Percentiles rank a stretch among this genome's conserved stretches.
phyloP scores from a whole-genome alignment of 2,797 vertebrate genomes.

The Spea hammondii region DNA sequence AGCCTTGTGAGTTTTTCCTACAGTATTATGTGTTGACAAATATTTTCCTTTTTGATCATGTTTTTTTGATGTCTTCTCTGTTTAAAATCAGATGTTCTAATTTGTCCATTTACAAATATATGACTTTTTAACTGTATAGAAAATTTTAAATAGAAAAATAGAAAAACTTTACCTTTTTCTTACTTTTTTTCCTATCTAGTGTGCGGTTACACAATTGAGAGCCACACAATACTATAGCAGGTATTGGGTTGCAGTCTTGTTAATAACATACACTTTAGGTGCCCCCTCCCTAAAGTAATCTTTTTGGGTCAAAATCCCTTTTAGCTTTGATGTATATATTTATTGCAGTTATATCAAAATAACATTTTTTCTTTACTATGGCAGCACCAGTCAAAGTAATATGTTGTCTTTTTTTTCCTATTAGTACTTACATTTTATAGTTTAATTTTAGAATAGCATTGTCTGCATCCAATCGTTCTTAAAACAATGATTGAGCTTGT shows the following conservation, averaged over 20 bases:
- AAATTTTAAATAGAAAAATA: too few species aligned
- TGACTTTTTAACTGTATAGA: slow-evolving; percentile 1
- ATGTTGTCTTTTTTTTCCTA: slow-evolving; percentile 44
- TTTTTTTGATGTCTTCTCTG: background rate
- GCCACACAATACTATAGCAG: background rate
- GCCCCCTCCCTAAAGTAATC: slow-evolving; percentile 23
- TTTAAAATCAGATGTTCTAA: background rate
- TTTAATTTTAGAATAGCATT: slow-evolving; percentile 47
- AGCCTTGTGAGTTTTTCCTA: background rate
- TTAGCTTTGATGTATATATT: slow-evolving; percentile 45
- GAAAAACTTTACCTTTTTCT: background rate
- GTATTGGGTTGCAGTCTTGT: slow-evolving; percentile 12
- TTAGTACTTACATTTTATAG: slow-evolving; percentile 50
- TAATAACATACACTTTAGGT: slow-evolving; percentile 6
- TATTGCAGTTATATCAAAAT: slow-evolving; percentile 39
- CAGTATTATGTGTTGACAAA: background rate
- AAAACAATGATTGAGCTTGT: slow-evolving; percentile 40
- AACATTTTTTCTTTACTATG: slow-evolving; percentile 47
- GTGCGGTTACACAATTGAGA: slow-evolving; percentile 11
- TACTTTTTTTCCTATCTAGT: background rate
- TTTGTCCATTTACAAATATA: slow-evolving; percentile 1
- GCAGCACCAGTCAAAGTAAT: slow-evolving; percentile 26
- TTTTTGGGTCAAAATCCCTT: slow-evolving; percentile 11
- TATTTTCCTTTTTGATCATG: background rate
- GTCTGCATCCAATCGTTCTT: slow-evolving; percentile 39